Evolutionary conservation across 2,113 vertebrate genomes (phyloP).

Genomic region (Tor tambroides): DNA sequence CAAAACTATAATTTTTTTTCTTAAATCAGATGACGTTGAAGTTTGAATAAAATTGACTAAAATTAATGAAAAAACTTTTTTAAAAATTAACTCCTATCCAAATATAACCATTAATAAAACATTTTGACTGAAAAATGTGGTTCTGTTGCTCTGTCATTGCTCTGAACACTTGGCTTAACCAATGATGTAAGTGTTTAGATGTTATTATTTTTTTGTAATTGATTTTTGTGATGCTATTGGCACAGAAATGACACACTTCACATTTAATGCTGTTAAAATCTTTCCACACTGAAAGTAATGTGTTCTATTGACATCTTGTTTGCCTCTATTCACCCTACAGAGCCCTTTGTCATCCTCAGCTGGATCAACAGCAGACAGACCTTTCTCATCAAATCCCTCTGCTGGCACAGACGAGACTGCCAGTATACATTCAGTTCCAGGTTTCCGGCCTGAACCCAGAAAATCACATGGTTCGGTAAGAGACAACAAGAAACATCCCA

Average conservation of each 20-base stretch:
- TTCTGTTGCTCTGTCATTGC: background rate
- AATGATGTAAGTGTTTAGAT: background rate
- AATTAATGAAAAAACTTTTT: no score
- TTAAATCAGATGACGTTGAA: no score
- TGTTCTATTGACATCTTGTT: background rate
- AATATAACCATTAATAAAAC: background rate
- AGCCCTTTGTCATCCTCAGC: constrained; percentile 8
- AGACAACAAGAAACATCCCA: background rate
- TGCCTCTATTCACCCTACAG: constrained; percentile 41
- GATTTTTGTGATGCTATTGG: background rate
- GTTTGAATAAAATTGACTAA: no score
- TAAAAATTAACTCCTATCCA: background rate
- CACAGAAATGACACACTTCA: background rate
- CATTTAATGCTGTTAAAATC: background rate
- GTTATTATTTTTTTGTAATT: background rate
- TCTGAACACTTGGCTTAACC: background rate
- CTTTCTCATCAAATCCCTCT: constrained; percentile 41
- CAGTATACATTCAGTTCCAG: constrained; percentile 16
- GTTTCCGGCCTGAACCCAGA: constrained; percentile 2
- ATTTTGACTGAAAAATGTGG: background rate
- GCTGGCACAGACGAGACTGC: constrained; percentile 1
- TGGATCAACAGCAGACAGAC: constrained; percentile 6
- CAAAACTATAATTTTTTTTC: background rate
- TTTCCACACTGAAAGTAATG: background rate
- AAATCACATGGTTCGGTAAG: constrained; percentile 40